Percentiles rank a stretch among this genome's conserved stretches.
phyloP scores from a whole-genome alignment of 2,888 invertebrate species.

The Xanthia icteritia region DNA sequence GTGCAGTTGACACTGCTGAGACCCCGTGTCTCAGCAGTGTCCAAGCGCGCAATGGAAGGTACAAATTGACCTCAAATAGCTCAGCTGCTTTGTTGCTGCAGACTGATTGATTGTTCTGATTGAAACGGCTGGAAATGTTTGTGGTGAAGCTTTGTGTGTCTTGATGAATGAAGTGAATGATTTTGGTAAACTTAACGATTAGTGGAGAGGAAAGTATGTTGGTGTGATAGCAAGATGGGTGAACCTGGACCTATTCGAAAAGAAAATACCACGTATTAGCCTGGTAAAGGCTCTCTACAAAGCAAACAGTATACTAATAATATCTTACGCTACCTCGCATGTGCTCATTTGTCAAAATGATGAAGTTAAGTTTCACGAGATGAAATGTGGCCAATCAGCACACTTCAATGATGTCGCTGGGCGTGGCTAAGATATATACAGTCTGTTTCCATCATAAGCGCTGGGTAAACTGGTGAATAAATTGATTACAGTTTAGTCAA shows the following conservation, averaged over 20 bases:
- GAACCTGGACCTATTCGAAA: neutral
- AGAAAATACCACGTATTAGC: neutral
- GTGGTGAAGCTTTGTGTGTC: neutral
- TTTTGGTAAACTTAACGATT: neutral
- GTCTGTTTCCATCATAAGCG: neutral
- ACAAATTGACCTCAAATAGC: slow-evolving; percentile 36
- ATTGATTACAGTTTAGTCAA: neutral
- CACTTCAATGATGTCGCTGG: neutral
- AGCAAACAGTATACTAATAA: no score
- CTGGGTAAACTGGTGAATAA: neutral
- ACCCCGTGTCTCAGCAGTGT: no score
- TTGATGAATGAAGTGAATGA: neutral
- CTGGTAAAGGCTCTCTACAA: neutral
- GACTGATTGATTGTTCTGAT: slow-evolving; percentile 34
- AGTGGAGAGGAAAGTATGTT: neutral
- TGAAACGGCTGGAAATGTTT: neutral
- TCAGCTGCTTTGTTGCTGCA: slow-evolving; percentile 17
- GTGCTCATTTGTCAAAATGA: neutral
- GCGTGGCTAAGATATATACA: no score
- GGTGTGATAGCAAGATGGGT: neutral
- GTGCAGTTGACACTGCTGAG: slow-evolving; percentile 63
- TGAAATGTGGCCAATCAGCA: no score
- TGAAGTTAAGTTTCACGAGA: neutral
- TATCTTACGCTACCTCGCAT: neutral
- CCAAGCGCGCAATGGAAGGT: slow-evolving; percentile 36